Conservation (phyloP, 1,140 invertebrate species). For the Trachymyrmex cornetzi region DNA sequence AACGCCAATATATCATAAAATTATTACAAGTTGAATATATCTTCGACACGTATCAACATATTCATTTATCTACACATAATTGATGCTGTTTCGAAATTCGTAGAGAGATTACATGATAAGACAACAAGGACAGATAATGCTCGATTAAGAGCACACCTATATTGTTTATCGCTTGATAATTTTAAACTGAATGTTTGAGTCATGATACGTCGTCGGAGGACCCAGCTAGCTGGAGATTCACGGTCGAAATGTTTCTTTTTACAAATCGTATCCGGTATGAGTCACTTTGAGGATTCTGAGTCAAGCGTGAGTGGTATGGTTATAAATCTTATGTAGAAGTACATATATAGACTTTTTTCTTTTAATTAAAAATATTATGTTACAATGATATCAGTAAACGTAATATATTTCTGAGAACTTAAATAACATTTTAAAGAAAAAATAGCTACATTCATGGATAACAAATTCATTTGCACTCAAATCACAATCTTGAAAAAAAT, state of each 20-base stretch:
- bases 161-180: conserved; percentile 37
- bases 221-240: conserved; percentile 35
- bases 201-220: background rate
- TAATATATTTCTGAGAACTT: background rate
- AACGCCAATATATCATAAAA: background rate
- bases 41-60: background rate
- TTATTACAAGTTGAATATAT: background rate
- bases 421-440: background rate
- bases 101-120: conserved; percentile 34
- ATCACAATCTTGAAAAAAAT: background rate
- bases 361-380: conserved; percentile 3
- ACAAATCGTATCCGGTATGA: conserved; percentile 54
- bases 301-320: conserved; percentile 8
- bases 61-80: conserved; percentile 1
- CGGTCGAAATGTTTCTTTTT: conserved; percentile 47
- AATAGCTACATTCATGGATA: background rate
- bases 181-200: conserved; percentile 30
- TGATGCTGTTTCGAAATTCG: background rate
- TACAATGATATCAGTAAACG: background rate
- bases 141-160: background rate
- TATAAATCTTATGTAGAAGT: conserved; percentile 13
- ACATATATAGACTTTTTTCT: background rate
- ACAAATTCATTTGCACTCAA: background rate
- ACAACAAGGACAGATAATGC: background rate
- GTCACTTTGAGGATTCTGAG: conserved; percentile 46